phyloP scores from a whole-genome alignment of 2,113 vertebrate genomes.

The Prietella phreatophila region DNA sequence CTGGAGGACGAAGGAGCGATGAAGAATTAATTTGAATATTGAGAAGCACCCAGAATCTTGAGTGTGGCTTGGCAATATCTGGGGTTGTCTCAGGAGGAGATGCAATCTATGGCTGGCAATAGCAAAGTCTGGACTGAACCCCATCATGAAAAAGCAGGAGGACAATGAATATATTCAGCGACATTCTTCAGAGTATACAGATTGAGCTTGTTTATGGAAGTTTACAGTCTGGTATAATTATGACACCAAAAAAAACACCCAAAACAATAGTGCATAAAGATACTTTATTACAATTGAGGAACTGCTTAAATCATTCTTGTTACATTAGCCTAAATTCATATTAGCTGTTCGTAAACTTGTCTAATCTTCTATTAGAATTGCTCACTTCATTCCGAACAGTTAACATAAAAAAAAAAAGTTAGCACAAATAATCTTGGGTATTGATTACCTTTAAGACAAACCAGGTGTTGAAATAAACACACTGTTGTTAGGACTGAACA shows the following conservation, averaged over 20 bases:
- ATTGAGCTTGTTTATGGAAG: background rate
- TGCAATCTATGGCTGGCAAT: background rate
- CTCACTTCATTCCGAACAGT: no score
- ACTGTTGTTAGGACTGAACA: background rate
- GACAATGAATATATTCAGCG: background rate
- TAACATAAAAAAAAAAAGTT: background rate
- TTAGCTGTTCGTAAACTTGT: background rate
- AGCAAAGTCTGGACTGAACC: background rate
- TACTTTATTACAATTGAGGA: slow-evolving; percentile 43
- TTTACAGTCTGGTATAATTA: background rate
- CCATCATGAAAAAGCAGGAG: background rate
- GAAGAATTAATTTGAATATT: no score
- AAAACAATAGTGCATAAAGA: slow-evolving; percentile 7
- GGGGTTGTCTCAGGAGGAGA: background rate
- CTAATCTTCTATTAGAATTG: background rate
- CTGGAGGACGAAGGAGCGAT: no score
- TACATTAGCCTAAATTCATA: background rate
- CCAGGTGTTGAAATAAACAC: background rate
- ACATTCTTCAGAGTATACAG: background rate
- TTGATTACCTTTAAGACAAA: slow-evolving; percentile 8
- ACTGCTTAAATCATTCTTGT: background rate
- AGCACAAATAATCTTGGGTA: background rate
- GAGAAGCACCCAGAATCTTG: background rate
- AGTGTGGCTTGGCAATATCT: background rate
- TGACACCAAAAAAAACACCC: background rate